A percentile compares a stretch with the other conserved stretches of the same genome.
Evolutionary conservation across 1,140 invertebrate species (phyloP).

Genomic region (Drosophila lini): DNA sequence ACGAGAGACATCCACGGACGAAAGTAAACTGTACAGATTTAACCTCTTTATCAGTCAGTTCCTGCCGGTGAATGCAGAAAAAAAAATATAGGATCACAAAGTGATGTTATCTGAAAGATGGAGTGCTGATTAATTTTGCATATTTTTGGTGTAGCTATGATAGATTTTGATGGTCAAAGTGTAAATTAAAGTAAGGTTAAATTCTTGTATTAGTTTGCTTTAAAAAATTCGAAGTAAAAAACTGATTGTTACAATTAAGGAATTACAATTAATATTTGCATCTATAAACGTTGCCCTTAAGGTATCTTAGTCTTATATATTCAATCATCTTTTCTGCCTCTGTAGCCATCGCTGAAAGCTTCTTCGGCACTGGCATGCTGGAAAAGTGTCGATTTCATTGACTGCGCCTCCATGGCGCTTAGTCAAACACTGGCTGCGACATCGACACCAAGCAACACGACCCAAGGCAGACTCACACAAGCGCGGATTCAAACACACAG

Average conservation of each 20-base stretch:
- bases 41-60: constrained; percentile 50
- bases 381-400: constrained; percentile 57
- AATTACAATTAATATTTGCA: too few species aligned
- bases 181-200: too few species aligned
- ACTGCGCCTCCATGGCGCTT: constrained; percentile 56
- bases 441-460: constrained; percentile 60
- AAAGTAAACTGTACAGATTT: constrained; percentile 76
- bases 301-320: too few species aligned
- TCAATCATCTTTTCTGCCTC: neutral
- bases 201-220: too few species aligned
- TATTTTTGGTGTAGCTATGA: neutral
- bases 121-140: too few species aligned
- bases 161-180: neutral
- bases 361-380: constrained; percentile 36
- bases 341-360: constrained; percentile 19
- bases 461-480: constrained; percentile 24
- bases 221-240: too few species aligned
- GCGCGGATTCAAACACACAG: constrained; percentile 1
- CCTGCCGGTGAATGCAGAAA: constrained; percentile 14
- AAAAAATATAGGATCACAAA: neutral
- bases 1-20: constrained; percentile 24
- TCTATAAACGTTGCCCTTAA: too few species aligned
- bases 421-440: constrained; percentile 73
- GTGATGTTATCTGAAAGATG: neutral
- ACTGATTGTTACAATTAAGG: too few species aligned